A percentile compares a stretch with the other conserved stretches of the same genome.
Evolutionary conservation across 2,113 vertebrate species (phyloP).

Genomic region (Mungos mungo): DNA sequence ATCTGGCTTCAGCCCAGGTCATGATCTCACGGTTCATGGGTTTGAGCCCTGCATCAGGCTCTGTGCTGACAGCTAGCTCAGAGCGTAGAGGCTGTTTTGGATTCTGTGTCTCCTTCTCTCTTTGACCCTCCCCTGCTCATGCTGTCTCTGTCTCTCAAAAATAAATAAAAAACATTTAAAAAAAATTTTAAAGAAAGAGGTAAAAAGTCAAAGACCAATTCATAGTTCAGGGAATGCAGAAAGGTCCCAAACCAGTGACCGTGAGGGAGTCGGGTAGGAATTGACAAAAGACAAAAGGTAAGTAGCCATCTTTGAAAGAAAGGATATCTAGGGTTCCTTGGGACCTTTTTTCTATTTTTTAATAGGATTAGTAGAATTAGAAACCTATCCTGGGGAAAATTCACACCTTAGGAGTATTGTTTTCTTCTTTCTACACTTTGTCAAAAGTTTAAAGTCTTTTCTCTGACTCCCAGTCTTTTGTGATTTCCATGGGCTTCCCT

Average conservation of each 20-base stretch:
- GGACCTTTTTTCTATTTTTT: not conserved
- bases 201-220: slow-evolving; percentile 3
- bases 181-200: not conserved
- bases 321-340: not conserved
- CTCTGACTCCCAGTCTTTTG: not conserved
- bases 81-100: too few relatives aligned
- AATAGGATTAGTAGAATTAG: slow-evolving; percentile 25
- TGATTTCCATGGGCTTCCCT: not conserved
- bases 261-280: not conserved
- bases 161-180: too few relatives aligned
- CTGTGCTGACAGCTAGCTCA: too few relatives aligned
- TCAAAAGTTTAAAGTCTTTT: slow-evolving; percentile 37
- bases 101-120: too few relatives aligned
- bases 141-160: too few relatives aligned
- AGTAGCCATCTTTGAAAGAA: not conserved
- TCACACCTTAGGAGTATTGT: not conserved
- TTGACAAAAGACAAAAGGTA: not conserved
- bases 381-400: slow-evolving; percentile 34
- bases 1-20: too few relatives aligned
- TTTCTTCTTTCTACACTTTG: slow-evolving; percentile 40
- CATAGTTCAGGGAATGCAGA: not conserved
- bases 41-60: too few relatives aligned
- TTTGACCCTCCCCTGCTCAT: too few relatives aligned
- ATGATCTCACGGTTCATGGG: too few relatives aligned
- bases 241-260: slow-evolving; percentile 38